Evolutionary conservation across 2,797 vertebrate genomes (phyloP), one percentile per base, ranked within the genome.

Genomic region (Darevskia mixta): DNA sequence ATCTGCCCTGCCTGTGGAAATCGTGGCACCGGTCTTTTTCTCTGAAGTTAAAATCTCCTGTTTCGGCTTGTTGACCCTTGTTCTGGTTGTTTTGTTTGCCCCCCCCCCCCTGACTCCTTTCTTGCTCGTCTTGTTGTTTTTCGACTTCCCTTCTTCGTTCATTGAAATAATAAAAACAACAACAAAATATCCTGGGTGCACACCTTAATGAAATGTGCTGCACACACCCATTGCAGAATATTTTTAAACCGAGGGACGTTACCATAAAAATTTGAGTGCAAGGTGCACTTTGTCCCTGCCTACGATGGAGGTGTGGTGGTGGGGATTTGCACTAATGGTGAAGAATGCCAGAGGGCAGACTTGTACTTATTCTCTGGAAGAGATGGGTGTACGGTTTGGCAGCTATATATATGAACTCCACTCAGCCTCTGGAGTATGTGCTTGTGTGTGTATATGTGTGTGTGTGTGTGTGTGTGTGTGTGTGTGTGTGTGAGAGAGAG

Each of bases 281-380:
- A 9, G 85, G 13, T n/a, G 3, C 20, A 1, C 23, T 17, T 7
- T 18, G 18, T 13, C 55, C 35, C n/a, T 61, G 79, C 27, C 61
- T 71, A 23, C 2, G 45, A 32, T 23, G 1, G 66, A 18, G 67
- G 85, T 0, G 0, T 32, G 13, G 10, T 5, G 35, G 83, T 64
- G 81, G 35, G 61, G 55, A 41, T 41, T 88, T 73, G 55, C 27
- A 41, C 76, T 11, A 5, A 85, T 41, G 76, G 86, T 49, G 25
- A 49, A 23, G 89, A 83, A 79, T 0, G 17, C 84, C 76, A 29
- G 79, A 69, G 87, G 84, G 66, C 85, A 87, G 10, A 88, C 45
- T 86, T 88, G 45, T 35, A 7, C 77, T 83, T n/a, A 13, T 41
- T 79, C 73, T n/a, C 90, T 92, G 90, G 83, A 86, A 93, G 55